Evolutionary conservation across 2,113 vertebrate species (phyloP), one percentile per base, ranked within the genome.

Genomic region (Cottus gobio): DNA sequence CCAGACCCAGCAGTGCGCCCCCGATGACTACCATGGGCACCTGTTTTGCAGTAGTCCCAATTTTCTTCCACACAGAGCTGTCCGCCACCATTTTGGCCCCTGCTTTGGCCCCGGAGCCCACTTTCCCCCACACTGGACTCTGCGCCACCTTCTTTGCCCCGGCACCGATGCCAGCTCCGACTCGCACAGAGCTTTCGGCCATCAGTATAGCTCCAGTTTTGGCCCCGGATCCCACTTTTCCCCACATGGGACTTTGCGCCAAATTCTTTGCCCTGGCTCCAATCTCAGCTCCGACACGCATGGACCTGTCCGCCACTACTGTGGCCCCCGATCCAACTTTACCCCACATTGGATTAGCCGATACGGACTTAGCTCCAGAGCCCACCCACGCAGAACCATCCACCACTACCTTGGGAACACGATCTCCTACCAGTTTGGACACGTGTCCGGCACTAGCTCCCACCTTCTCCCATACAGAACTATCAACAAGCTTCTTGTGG

Each of bases 1-100:
- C 71, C 71, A 93, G 90, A 37, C 95, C 95, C 15, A 94, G 71
- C 73, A 96, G 8, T 0, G 93, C 93, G 2, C 91, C 94, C 1
- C 26, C 90, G 1, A 91, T 84, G 11, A 92, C 86, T 0, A 88
- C 78, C 66, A 65, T 90, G 3, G 93, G 94, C 57, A 93, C 76
- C 69, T 89, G 69, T 79, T 90, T 91, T 20, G 74, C 87, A 31
- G 63, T 58, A 0, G 28, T 83, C 13, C 48, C 61, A 7, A 89
- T 75, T 78, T 85, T 91, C 79, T 86, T 85, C 93, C 93, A 94
- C 57, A 83, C 61, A 6, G 93, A 71, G 56, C 93, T 93, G 46
- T 93, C 92, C 1, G 92, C 85, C 37, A 95, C 87, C 36, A 77
- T 88, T 83, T 87, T 90, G 56, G 79, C 88, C 16, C 88, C 86